Percentiles rank a stretch among this genome's conserved stretches.
Conservation (phyloP, 2,113 vertebrate genomes). For the Labrus mixtus region DNA sequence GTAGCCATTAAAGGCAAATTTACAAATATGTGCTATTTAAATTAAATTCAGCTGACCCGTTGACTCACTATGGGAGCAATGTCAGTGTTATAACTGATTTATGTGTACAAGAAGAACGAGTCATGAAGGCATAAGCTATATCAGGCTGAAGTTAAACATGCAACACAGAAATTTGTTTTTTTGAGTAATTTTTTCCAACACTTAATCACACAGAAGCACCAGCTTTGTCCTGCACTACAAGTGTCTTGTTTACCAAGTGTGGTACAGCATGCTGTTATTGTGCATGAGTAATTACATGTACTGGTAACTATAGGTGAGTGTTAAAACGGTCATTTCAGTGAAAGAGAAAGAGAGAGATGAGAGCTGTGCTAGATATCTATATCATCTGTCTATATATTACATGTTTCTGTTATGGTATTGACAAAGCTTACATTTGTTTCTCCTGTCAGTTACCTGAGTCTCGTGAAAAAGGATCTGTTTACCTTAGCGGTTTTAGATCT, state of each 20-base stretch:
- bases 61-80: no score
- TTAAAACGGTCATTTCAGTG: neutral
- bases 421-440: neutral
- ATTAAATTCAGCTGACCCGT: no score
- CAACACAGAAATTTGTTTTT: neutral
- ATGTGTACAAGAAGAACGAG: no score
- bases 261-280: constrained; percentile 4
- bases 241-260: constrained; percentile 6
- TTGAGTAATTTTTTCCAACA: neutral
- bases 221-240: constrained; percentile 23
- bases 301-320: neutral
- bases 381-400: no score
- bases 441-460: neutral
- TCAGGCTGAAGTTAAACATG: no score
- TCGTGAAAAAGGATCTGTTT: neutral
- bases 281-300: constrained; percentile 42
- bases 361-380: no score
- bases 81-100: no score
- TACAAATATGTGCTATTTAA: no score
- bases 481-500: neutral
- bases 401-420: constrained; percentile 22
- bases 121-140: no score
- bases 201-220: neutral
- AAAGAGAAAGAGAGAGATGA: neutral
- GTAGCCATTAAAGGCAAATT: no score